Base-by-base conservation (phyloP, 2,113 vertebrate species). In the Heterotilapia buettikoferi region DNA sequence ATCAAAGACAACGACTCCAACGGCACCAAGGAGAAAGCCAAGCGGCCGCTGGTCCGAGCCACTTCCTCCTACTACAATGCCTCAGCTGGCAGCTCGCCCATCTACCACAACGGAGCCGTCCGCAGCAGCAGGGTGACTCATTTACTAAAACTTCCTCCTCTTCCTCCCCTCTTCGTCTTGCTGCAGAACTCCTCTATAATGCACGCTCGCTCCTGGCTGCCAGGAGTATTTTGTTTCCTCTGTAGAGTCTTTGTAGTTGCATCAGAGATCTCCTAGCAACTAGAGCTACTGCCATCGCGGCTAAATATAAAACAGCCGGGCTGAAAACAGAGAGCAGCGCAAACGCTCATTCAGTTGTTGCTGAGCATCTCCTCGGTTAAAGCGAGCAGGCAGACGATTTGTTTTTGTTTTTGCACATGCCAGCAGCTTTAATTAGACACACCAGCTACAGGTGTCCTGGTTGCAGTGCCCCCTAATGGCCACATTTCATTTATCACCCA, bases 1-100 rank as follows among this genome's bases (percentile, higher is more conserved):
- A 99, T 99, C 97, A 99, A 99, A 94, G 98, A 99, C 95, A 99
- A 98, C 0, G 98, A 99, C 95, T 99, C 98, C 92, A 98, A 98
- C 95, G 97, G 97, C 95, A 98, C 96, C 90, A 99, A 99, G 95
- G 98, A 99, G 94, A 99, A 99, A 95, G 97, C 97, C 71, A 99
- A 99, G 94, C 97, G 98, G 0, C 97, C 97, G 43, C 98, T 98
- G 1, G 98, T 97, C 38, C 97, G 97, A 13, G 97, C 98, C 95
- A 95, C 98, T 0, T 94, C 98, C 0, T 97, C 97, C 90, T 97
- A 97, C 91, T 97, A 97, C 1, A 96, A 96, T 0, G 92, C 93
- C 2, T 95, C 95, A 0, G 57, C 91, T 52, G 96, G 97, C 71
- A 98, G 98, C 96, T 98, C 98, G 0, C 98, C 98, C 3, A 95